A percentile compares a stretch with the other conserved stretches of the same genome.
Evolutionary conservation across 2,797 vertebrate genomes (phyloP).

Genomic region (Liasis olivaceus): DNA sequence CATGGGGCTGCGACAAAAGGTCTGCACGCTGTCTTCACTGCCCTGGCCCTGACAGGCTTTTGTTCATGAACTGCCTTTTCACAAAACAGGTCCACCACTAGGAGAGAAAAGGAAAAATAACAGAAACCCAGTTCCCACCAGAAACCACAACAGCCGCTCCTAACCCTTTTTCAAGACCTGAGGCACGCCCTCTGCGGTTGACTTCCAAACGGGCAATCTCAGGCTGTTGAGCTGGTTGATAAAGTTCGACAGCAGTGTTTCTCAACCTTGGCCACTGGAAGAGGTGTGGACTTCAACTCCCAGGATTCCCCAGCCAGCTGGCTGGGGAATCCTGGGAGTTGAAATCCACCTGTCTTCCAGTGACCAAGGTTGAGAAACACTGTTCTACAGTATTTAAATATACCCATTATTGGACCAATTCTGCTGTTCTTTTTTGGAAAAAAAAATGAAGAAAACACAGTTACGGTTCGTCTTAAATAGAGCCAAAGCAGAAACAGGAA

Average conservation of each 20-base stretch:
- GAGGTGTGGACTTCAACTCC: too few relatives aligned
- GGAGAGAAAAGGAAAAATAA: conserved; percentile 41
- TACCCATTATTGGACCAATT: not conserved
- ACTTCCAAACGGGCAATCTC: too few relatives aligned
- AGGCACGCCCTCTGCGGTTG: not conserved
- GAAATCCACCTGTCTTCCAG: too few relatives aligned
- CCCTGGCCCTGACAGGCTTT: conserved; percentile 95
- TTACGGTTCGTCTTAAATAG: not conserved
- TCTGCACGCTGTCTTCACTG: conserved; percentile 76
- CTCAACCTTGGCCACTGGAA: too few relatives aligned
- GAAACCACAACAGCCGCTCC: not conserved
- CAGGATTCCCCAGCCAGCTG: too few relatives aligned
- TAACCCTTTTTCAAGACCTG: not conserved
- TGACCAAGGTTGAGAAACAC: too few relatives aligned
- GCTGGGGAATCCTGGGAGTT: too few relatives aligned
- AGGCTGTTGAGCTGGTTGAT: not conserved
- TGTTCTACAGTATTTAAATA: not conserved
- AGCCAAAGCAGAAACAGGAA: not conserved
- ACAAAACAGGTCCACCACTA: conserved; percentile 99
- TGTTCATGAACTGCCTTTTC: conserved; percentile 99
- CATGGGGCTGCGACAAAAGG: conserved; percentile 30
- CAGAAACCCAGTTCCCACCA: not conserved
- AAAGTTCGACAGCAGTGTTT: too few relatives aligned
- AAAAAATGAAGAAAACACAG: not conserved
- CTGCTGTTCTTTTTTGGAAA: not conserved